Evolutionary conservation across 2,113 vertebrate genomes (phyloP).

Genomic region (Malurus melanocephalus): DNA sequence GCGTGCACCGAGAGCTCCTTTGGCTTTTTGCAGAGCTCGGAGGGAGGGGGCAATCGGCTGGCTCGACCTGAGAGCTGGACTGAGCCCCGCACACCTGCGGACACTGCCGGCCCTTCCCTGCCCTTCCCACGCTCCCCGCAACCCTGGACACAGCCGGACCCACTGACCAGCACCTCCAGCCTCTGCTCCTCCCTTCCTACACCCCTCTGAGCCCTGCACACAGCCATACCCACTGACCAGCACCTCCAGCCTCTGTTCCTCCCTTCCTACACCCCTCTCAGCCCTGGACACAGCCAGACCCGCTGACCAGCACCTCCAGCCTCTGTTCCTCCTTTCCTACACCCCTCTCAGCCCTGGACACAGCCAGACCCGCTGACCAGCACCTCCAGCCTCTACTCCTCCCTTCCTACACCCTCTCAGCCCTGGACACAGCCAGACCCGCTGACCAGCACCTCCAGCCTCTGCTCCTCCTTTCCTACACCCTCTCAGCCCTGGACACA

Average conservation of each 20-base stretch:
- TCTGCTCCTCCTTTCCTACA: not conserved
- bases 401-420: not conserved
- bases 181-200: not conserved
- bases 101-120: not conserved
- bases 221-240: too few species aligned
- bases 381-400: too few species aligned
- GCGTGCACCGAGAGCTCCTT: not conserved
- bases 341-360: too few species aligned
- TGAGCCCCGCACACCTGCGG: not conserved
- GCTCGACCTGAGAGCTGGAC: not conserved
- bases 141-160: not conserved
- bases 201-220: too few species aligned
- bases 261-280: too few species aligned
- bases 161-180: not conserved
- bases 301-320: too few species aligned
- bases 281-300: too few species aligned
- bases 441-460: too few species aligned
- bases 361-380: too few species aligned
- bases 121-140: conserved; percentile 9
- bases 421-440: too few species aligned
- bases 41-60: not conserved
- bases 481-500: not conserved
- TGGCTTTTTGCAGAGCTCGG: not conserved
- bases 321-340: too few species aligned
- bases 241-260: too few species aligned